Base-by-base conservation (phyloP, 2,888 invertebrate genomes). In the Apeira syringaria region DNA sequence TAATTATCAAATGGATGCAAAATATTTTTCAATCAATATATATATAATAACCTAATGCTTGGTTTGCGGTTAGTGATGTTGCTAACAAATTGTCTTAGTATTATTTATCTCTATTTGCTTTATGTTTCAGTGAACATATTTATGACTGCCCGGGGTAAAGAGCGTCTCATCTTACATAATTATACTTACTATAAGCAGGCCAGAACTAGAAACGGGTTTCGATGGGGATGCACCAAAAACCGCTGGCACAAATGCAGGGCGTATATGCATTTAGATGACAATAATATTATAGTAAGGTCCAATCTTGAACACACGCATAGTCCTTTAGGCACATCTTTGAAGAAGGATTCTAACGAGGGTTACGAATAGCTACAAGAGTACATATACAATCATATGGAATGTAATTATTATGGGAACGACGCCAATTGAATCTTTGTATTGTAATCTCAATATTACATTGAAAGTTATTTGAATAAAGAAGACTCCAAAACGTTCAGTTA, bases 141-240 rank as follows among this genome's bases (percentile, higher is more conserved):
- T 64, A 88, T 88, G 88, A 89, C 88, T 38, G 38, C 80, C 3
- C 72, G 87, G 5, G 89, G 89, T 3, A 89, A 87, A 50, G 88
- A 87, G 65, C 61, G 88, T 8, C 57, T 88, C 41, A 68, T 89
- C 17, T 81, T 77, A 56, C 55, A 81, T 50, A 74, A 87, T 61
- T 87, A 71, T 53, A 85, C 87, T 0, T 89, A 88, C 59, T 89
- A 88, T 68, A 87, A 88, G 60, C 88, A 88, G 52, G 84, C 80
- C 47, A 64, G 78, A 8, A 86, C 86, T 1, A 66, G 78, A 9
- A 68, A 59, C 32, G 89, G 89, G 0, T 87, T 87, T 64, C 61
- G 89, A 29, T 89, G 89, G 89, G 88, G 88, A 0, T 89, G 89
- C 53, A 88, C 88, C 2, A 88, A 87, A 68, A 88, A 88, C 64